Evolutionary conservation across 1,140 invertebrate genomes (phyloP).

Genomic region (Atta cephalotes): DNA sequence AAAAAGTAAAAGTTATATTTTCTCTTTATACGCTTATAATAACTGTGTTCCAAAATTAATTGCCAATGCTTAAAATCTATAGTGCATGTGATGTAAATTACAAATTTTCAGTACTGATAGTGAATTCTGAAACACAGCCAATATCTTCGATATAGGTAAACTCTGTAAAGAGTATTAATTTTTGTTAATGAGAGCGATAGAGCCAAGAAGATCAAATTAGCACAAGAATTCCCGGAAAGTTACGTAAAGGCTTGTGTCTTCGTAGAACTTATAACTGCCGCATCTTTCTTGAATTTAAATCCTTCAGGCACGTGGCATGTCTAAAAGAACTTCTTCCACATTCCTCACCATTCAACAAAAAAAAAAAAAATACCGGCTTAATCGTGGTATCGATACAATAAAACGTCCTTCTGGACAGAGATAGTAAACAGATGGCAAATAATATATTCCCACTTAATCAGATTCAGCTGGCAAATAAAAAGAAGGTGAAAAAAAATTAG

Average conservation of each 20-base stretch:
- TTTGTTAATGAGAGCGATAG: conserved; percentile 4
- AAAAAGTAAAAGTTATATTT: no score
- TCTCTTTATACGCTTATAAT: no score
- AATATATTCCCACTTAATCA: conserved; percentile 3
- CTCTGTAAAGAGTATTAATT: background rate
- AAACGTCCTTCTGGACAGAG: background rate
- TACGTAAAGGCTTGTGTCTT: conserved; percentile 71
- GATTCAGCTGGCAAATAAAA: background rate
- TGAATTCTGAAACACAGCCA: no score
- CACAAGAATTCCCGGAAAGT: conserved; percentile 23
- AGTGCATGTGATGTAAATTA: no score
- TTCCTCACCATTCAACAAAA: conserved; percentile 59
- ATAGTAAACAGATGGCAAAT: background rate
- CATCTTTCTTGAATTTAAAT: conserved; percentile 78
- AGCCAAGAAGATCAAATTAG: conserved; percentile 7
- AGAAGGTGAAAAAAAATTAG: background rate
- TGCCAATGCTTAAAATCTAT: no score
- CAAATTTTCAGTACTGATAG: no score
- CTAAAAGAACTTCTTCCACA: conserved; percentile 43
- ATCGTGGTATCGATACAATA: background rate
- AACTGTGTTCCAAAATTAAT: no score
- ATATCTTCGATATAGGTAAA: background rate
- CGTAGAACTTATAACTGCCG: conserved; percentile 69
- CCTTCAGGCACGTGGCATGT: conserved; percentile 72
- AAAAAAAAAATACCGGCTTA: conserved; percentile 28